phyloP scores from a whole-genome alignment of 2,797 vertebrate species.

The Sebastes oblongus region DNA sequence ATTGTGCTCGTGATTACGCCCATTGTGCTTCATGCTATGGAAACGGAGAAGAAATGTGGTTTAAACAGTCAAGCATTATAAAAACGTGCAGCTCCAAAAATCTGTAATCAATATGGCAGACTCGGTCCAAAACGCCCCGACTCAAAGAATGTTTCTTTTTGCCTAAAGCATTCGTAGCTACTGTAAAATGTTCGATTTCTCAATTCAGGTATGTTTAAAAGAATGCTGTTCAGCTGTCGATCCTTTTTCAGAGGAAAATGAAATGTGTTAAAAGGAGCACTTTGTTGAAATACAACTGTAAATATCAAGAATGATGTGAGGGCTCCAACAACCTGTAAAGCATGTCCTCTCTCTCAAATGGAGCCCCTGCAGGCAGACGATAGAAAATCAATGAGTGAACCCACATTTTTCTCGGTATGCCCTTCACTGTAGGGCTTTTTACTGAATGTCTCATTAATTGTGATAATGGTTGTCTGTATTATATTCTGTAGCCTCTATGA shows the following conservation, averaged over 20 bases:
- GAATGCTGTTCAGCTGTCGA: conserved; percentile 21
- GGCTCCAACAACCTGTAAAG: conserved; percentile 15
- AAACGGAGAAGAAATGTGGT: conserved; percentile 22
- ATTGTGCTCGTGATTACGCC: conserved; percentile 68
- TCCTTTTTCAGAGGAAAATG: conserved; percentile 24
- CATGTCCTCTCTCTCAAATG: not conserved
- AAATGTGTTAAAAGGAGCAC: conserved; percentile 29
- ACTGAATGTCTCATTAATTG: conserved; percentile 13
- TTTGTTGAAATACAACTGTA: conserved; percentile 38
- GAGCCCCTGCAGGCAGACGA: not conserved
- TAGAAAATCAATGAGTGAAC: conserved; percentile 17
- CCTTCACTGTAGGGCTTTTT: not conserved
- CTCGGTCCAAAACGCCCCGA: conserved; percentile 8
- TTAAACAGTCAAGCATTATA: conserved; percentile 31
- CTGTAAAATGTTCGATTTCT: conserved; percentile 38
- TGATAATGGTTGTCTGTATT: not conserved
- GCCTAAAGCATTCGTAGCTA: conserved; percentile 25
- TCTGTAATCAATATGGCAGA: conserved; percentile 42
- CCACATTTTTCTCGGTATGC: not conserved
- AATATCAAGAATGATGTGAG: conserved; percentile 8
- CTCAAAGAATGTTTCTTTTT: conserved; percentile 6
- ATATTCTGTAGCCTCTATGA: not conserved
- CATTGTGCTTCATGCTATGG: conserved; percentile 63
- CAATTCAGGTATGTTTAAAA: conserved; percentile 41
- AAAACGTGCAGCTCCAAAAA: conserved; percentile 31